A percentile compares a stretch with the other conserved stretches of the same genome.
Conservation (phyloP, 2,888 invertebrate genomes). For the Drosophila pegasa region DNA sequence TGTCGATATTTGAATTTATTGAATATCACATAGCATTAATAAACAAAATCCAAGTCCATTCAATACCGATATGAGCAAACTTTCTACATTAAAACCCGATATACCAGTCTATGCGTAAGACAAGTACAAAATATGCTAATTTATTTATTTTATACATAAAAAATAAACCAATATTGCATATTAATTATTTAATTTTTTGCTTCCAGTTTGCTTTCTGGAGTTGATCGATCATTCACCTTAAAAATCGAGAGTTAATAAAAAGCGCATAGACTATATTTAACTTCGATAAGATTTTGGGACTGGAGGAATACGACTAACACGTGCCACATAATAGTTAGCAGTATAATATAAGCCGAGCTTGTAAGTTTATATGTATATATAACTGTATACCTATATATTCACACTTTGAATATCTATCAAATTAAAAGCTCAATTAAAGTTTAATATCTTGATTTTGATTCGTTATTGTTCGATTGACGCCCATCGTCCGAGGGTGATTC, state of each 20-base stretch:
- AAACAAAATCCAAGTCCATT: constrained; percentile 33
- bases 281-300: neutral
- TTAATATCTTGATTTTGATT: constrained; percentile 65
- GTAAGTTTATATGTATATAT: neutral
- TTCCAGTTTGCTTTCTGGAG: constrained; percentile 2
- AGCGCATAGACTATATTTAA: neutral
- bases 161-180: constrained; percentile 14
- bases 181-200: constrained; percentile 20
- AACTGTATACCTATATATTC: neutral
- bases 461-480: constrained; percentile 58
- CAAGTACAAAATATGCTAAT: constrained; percentile 33
- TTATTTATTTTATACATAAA: constrained; percentile 11
- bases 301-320: neutral
- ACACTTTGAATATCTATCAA: constrained; percentile 27
- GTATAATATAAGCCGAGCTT: constrained; percentile 6
- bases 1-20: constrained; percentile 16
- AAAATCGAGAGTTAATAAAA: constrained; percentile 25
- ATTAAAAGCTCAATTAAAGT: constrained; percentile 40
- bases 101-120: constrained; percentile 37
- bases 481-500: constrained; percentile 55
- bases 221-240: constrained; percentile 18
- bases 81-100: constrained; percentile 46
- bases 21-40: constrained; percentile 9
- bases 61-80: constrained; percentile 48
- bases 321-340: neutral